Evolutionary conservation across 2,113 vertebrate species (phyloP), one percentile per base, ranked within the genome.

Genomic region (Orthochromis indermauri): DNA sequence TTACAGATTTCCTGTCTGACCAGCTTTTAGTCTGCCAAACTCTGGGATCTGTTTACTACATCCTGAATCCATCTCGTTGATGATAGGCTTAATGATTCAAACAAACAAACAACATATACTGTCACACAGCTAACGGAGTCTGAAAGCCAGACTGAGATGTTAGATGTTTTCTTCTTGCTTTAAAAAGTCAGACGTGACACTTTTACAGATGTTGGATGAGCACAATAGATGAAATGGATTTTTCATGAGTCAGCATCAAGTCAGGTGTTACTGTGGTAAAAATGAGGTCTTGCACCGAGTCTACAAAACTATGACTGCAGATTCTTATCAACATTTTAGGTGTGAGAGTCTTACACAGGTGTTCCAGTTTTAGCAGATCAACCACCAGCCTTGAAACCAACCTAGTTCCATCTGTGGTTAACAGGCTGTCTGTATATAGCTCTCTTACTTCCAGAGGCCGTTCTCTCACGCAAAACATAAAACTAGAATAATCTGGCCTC

Each of bases 391-490:
- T 24, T 24, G 66, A 71, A 68, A 42, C 37, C 12, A 24, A 42
- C 66, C 5, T 1, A 71, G 66, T 19, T 16, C 14, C 24, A 19
- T 28, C 42, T 49, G 71, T 76, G 71, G 24, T 49, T 12, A 0
- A 49, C 17, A 76, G 71, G 42, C 24, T 28, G 14, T 76, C 71
- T 49, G 16, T 6, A 8, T 42, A 0, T 3, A 0, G 42, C 42
- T 2, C 2, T 73, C 68, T 45, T 2, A 26, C 68, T 73, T 24
- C 12, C 63, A 71, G 35, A 71, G 63, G 37, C 42, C 3, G 6
- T 19, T 78, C 71, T 78, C 24, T n/a, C 24, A 19, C 1, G 26
- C 16, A 31, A 49, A 78, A 31, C 6, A 49, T 8, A 49, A 19
- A 8, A 13, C 24, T 78, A 12, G 24, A 78, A 8, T 3, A 0